Percentiles rank a stretch among this genome's conserved stretches.
Evolutionary conservation across 2,797 vertebrate species (phyloP).

Genomic region (Glossophaga mutica): DNA sequence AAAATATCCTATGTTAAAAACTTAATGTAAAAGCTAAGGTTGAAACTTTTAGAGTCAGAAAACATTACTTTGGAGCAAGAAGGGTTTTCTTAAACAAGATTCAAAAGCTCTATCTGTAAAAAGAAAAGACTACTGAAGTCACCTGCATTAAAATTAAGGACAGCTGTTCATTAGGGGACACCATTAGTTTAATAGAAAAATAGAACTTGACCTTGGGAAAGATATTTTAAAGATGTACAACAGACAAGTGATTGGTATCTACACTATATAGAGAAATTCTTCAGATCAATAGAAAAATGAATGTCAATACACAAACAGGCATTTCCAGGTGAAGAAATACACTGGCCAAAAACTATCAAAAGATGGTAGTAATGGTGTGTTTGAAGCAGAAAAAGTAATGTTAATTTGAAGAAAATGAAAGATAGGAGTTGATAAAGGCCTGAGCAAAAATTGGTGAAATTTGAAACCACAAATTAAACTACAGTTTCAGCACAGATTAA

Average conservation of each 20-base stretch:
- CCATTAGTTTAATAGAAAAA: not conserved
- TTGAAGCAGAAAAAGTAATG: not conserved
- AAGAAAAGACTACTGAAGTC: not conserved
- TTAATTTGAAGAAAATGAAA: constrained; percentile 6
- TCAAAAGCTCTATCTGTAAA: not conserved
- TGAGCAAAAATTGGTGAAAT: not conserved
- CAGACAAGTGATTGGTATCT: not conserved
- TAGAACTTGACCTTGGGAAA: not conserved
- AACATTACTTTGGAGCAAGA: not conserved
- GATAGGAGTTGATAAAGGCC: not conserved
- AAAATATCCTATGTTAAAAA: not conserved
- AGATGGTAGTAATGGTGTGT: not conserved
- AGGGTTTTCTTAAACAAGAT: not conserved
- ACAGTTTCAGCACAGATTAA: not conserved
- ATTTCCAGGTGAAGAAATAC: not conserved
- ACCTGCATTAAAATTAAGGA: not conserved
- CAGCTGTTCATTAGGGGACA: not conserved
- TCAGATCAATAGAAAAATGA: not conserved
- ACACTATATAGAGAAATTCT: not conserved
- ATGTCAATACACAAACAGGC: not conserved
- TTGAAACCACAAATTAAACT: not conserved
- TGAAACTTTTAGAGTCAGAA: not conserved
- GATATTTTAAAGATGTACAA: not conserved
- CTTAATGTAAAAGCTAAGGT: not conserved
- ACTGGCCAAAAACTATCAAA: not conserved